Evolutionary conservation across 2,797 vertebrate genomes (phyloP).

Genomic region (Halcyon smyrnensis): DNA sequence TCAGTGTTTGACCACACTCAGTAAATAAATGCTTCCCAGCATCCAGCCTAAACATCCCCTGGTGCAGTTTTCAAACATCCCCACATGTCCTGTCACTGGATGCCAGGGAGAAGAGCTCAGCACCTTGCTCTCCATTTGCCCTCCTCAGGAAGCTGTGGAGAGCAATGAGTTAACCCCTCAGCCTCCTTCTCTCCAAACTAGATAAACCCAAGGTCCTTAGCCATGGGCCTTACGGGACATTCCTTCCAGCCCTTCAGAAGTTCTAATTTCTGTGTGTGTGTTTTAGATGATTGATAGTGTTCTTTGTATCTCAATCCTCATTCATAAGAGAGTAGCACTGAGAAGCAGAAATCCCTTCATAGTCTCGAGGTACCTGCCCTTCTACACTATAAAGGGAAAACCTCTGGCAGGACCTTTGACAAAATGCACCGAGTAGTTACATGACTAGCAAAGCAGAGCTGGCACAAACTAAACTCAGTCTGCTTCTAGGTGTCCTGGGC

Average conservation of each 20-base stretch:
- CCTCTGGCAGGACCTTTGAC: not conserved
- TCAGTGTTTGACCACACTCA: not conserved
- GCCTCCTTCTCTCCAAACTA: not conserved
- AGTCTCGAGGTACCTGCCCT: not conserved
- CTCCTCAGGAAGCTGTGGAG: not conserved
- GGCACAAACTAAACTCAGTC: not conserved
- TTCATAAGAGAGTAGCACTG: not conserved
- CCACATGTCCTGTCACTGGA: no score
- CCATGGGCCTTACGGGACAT: not conserved
- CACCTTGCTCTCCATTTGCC: no score
- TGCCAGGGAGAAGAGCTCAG: no score
- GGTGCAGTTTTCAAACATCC: not conserved
- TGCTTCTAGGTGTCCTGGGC: not conserved
- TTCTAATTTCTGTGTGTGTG: not conserved
- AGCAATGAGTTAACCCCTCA: accelerated
- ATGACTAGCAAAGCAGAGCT: not conserved
- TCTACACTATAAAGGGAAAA: not conserved
- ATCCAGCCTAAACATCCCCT: not conserved
- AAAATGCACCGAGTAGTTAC: not conserved
- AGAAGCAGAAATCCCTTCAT: not conserved
- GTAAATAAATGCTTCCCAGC: not conserved
- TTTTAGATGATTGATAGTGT: not conserved
- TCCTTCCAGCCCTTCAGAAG: not conserved
- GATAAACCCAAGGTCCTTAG: not conserved
- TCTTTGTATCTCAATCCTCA: not conserved